phyloP scores from a whole-genome alignment of 2,888 invertebrate species.

The Dromius quadrimaculatus region DNA sequence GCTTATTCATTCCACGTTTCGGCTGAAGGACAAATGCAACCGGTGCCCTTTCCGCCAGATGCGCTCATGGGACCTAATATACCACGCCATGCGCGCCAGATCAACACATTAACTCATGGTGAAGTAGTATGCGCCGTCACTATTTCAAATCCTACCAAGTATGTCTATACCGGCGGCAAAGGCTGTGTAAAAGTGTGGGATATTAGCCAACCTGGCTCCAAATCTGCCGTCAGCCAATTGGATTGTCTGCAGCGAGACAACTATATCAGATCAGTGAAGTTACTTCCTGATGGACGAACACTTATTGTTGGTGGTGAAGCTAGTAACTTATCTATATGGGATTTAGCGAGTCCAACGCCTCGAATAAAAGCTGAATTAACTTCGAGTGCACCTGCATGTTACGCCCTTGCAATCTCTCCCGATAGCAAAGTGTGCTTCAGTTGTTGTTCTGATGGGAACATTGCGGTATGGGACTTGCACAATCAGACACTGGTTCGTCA shows the following conservation, averaged over 20 bases:
- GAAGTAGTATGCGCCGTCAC: constrained; percentile 99
- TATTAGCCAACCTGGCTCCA: constrained; percentile 80
- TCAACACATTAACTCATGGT: constrained; percentile 92
- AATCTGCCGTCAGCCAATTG: constrained; percentile 84
- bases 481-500: constrained; percentile 92
- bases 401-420: constrained; percentile 96
- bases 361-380: constrained; percentile 92
- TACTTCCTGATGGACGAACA: constrained; percentile 93
- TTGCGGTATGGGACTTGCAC: constrained; percentile 95
- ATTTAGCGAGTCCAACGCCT: constrained; percentile 91
- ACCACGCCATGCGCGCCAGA: constrained; percentile 89
- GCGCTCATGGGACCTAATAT: constrained; percentile 94
- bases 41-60: constrained; percentile 95
- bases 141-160: constrained; percentile 86
- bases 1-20: constrained; percentile 96
- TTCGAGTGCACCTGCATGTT: constrained; percentile 95
- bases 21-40: constrained; percentile 87
- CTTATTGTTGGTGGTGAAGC: constrained; percentile 97
- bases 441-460: constrained; percentile 98
- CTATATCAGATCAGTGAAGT: constrained; percentile 95
- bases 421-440: constrained; percentile 99
- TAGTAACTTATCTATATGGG: constrained; percentile 95
- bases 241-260: constrained; percentile 96
- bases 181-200: constrained; percentile 93
- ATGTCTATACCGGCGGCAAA: constrained; percentile 98